Conservation (phyloP, 2,797 vertebrate species). For the Sparus aurata region DNA sequence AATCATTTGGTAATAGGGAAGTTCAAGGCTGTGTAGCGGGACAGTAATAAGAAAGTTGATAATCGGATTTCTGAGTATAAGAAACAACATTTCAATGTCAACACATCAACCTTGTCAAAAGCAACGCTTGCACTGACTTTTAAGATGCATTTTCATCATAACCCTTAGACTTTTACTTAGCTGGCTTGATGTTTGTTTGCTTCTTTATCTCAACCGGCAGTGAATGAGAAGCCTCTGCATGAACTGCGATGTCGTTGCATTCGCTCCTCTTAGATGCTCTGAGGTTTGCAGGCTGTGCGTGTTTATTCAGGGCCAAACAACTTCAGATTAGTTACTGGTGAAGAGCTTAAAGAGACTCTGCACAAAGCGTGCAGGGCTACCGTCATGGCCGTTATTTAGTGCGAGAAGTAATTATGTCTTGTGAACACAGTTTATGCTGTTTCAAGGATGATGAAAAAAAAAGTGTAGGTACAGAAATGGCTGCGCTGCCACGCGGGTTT, state of each 20-base stretch:
- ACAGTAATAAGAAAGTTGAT: constrained; percentile 3
- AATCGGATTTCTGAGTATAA: constrained; percentile 10
- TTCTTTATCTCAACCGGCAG: not conserved
- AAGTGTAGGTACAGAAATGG: not conserved
- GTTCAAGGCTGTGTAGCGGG: constrained; percentile 8
- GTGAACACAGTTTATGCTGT: not conserved
- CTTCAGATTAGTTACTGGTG: constrained; percentile 10
- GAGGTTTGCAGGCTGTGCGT: constrained; percentile 18
- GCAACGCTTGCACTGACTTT: not conserved
- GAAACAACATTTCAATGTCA: not conserved
- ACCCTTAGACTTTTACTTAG: not conserved
- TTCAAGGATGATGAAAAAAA: not conserved
- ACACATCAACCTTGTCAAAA: constrained; percentile 4
- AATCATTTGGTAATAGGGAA: not conserved
- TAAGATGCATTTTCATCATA: not conserved
- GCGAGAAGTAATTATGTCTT: not conserved
- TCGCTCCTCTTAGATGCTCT: constrained; percentile 6
- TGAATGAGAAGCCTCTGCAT: not conserved
- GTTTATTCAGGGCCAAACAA: constrained; percentile 37
- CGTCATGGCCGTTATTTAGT: not conserved
- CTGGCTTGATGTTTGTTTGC: not conserved
- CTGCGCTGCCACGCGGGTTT: not conserved
- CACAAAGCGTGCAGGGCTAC: not conserved
- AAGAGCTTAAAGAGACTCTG: not conserved
- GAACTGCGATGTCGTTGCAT: not conserved